Percentiles rank a stretch among this genome's conserved stretches.
Conservation (phyloP, 2,797 vertebrate species). For the Onychomys torridus region DNA sequence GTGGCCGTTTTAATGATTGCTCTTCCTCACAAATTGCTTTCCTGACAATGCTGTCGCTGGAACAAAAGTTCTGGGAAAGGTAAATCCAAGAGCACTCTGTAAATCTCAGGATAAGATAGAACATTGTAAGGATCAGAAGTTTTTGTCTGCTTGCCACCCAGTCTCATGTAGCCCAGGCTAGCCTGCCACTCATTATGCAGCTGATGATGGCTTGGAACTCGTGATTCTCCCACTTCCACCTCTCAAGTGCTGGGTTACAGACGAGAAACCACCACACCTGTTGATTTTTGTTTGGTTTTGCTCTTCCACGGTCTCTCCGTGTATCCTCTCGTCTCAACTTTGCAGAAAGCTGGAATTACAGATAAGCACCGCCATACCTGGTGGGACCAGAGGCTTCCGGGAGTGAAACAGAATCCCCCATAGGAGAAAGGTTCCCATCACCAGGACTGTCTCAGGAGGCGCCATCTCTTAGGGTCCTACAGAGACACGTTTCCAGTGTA, state of each 20-base stretch:
- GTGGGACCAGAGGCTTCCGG: neutral
- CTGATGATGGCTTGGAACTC: neutral
- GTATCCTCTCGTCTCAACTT: neutral
- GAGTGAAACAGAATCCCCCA: neutral
- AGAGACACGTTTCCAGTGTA: neutral
- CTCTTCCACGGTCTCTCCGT: neutral
- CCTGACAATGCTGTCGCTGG: slow-evolving; percentile 72
- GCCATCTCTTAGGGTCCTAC: neutral
- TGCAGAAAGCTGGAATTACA: neutral
- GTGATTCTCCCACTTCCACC: neutral
- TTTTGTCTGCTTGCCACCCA: neutral
- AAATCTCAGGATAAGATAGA: slow-evolving; percentile 18
- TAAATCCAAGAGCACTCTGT: slow-evolving; percentile 61
- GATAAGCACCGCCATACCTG: neutral
- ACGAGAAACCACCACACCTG: neutral
- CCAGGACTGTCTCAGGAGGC: neutral
- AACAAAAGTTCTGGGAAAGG: slow-evolving; percentile 82
- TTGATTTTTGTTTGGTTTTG: neutral
- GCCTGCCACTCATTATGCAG: neutral
- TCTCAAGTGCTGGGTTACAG: neutral
- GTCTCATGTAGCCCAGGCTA: neutral
- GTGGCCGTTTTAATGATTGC: slow-evolving; percentile 82
- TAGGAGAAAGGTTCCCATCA: neutral
- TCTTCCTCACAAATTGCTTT: slow-evolving; percentile 76
- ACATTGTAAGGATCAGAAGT: neutral